Base-by-base conservation (phyloP, 2,888 invertebrate genomes). In the Xanthorhoe designata region DNA sequence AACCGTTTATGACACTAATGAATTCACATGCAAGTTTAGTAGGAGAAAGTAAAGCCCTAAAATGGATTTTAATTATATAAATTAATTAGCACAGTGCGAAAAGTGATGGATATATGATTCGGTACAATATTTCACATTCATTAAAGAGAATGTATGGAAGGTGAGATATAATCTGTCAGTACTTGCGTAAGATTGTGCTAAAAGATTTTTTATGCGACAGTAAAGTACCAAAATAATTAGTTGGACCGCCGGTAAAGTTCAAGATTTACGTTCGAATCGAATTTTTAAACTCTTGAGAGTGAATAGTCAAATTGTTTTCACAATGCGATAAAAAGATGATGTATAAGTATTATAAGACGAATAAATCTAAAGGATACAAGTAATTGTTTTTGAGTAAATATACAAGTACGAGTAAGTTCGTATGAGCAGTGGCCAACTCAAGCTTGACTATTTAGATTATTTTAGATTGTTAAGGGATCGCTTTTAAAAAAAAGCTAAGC, bases 181-280 rank as follows among this genome's bases (percentile, higher is more conserved):
- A 72, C 76, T 72, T 88, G 81, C 85, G 84, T 81, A 90, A 90
- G 74, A 81, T 76, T 78, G 79, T 75, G 67, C 75, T 56, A 60
- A 68, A 63, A 80, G 80, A 81, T 78, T 79, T 89, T 89, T 88
- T 89, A 82, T 87, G 87, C 77, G 71, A 78, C 82, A 87, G 79
- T 91, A 88, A 92, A 91, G 79, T 81, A 75, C 85, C 80, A 81
- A 90, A 88, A 88, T 89, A 85, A 91, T 89, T 80, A 82, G 80
- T 77, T 72, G 63, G 76, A 65, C 75, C 72, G 80, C 77, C 80
- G 81, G 82, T 91, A 91, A 92, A 91, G 81, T 83, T 78, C 75
- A 75, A 79, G 82, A 80, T 90, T 91, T 89, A 91, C 84, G 81
- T 75, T 73, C 77, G 77, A 82, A 76, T 81, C 78, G 75, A 77